A percentile compares a stretch with the other conserved stretches of the same genome.
Evolutionary conservation across 2,797 vertebrate genomes (phyloP).

Genomic region (Heterohyrax brucei): DNA sequence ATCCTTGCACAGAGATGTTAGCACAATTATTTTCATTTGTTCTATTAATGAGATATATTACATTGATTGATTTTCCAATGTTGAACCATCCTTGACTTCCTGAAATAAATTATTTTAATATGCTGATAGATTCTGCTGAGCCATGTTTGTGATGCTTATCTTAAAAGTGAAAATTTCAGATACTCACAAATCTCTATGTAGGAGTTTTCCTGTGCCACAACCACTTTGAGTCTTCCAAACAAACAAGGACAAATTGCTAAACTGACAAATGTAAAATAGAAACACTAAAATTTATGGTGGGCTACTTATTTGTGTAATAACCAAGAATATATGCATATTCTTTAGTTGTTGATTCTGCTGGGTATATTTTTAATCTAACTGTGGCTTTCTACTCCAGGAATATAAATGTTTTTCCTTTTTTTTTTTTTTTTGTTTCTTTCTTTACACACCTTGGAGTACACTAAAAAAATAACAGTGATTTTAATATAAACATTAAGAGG

Average conservation of each 20-base stretch:
- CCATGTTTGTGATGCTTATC: not conserved
- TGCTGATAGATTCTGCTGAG: too few relatives aligned
- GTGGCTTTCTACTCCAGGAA: slow-evolving; percentile 47
- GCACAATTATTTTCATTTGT: too few relatives aligned
- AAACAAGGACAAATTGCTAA: slow-evolving; percentile 32
- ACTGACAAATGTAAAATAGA: not conserved
- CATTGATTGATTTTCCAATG: too few relatives aligned
- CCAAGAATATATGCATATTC: slow-evolving; percentile 8
- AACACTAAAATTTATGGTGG: not conserved
- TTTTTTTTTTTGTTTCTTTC: not conserved
- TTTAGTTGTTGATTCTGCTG: not conserved
- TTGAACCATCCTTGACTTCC: too few relatives aligned
- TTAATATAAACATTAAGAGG: slow-evolving; percentile 41
- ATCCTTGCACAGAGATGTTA: too few relatives aligned
- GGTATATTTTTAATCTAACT: slow-evolving; percentile 17
- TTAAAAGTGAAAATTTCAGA: slow-evolving; percentile 62
- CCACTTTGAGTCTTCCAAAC: slow-evolving; percentile 13
- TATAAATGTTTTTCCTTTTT: not conserved
- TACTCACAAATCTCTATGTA: slow-evolving; percentile 7
- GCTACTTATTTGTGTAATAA: slow-evolving; percentile 24
- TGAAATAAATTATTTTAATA: too few relatives aligned
- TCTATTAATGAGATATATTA: too few relatives aligned
- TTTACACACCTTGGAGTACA: not conserved
- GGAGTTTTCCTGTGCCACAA: slow-evolving; percentile 23
- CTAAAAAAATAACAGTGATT: slow-evolving; percentile 38